Percentiles rank a stretch among this genome's conserved stretches.
These are phyloP conservation scores for Actinopyga echinites DNA, from an alignment of 53 echinoderm and acorn worm species.

Conservation along the genomic window DNA sequence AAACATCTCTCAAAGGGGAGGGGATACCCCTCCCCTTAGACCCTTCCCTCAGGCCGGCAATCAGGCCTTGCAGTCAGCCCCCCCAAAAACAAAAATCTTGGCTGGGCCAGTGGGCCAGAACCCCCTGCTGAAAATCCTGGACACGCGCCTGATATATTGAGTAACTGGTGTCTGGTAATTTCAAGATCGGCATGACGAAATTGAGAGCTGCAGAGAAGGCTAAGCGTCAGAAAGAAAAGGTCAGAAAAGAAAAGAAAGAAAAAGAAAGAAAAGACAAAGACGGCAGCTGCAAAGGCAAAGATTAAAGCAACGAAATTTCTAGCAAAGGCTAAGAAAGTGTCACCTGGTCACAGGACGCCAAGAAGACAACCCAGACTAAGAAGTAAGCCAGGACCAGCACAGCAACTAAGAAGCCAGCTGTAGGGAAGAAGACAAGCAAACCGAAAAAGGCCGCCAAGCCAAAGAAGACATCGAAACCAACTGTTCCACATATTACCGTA, in stretches of 20 bases:
- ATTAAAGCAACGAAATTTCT: no score
- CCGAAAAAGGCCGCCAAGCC: conserved; percentile 40
- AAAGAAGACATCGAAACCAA: not conserved
- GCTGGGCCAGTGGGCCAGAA: no score
- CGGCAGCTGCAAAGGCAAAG: conserved; percentile 35
- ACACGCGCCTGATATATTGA: no score
- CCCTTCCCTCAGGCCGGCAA: no score
- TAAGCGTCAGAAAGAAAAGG: conserved; percentile 39
- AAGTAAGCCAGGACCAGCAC: conserved; percentile 31
- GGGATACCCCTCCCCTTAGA: no score
- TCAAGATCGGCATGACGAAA: conserved; percentile 31
- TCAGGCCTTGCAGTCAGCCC: no score
- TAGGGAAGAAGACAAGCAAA: conserved; percentile 8
- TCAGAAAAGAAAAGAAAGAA: not conserved
- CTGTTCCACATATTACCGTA: no score
- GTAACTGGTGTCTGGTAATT: conserved; percentile 44
- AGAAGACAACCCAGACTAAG: conserved; percentile 42
- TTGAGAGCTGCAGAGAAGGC: conserved; percentile 46
- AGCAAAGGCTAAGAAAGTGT: not conserved
- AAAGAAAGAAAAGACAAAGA: not conserved
- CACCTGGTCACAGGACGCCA: not conserved
- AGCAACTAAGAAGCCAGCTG: conserved; percentile 32
- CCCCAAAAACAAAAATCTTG: no score
- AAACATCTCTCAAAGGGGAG: no score
- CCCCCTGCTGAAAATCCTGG: no score